These are phyloP conservation scores for Plecturocebus donacophilus DNA, from an alignment of 2,113 vertebrate genomes.

Conservation along the genomic window DNA sequence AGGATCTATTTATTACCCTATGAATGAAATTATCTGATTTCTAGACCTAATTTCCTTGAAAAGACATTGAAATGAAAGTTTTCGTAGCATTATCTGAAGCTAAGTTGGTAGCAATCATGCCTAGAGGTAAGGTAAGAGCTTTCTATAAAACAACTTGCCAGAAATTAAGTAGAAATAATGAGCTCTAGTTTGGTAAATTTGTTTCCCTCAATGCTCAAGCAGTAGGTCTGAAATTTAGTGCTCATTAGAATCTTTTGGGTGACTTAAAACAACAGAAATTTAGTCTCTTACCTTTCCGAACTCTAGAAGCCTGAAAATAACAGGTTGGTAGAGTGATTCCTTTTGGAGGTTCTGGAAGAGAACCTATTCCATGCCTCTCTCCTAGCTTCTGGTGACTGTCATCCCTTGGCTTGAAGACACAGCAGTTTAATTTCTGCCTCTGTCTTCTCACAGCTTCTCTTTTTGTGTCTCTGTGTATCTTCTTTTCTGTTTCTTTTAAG, in stretches of 20 bases:
- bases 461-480: background rate
- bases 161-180: background rate
- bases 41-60: background rate
- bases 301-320: background rate
- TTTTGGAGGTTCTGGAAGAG: background rate
- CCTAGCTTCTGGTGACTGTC: background rate
- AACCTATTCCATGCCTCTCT: background rate
- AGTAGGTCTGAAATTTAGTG: background rate
- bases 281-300: background rate
- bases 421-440: background rate
- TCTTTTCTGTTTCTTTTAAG: background rate
- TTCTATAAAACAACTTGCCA: background rate
- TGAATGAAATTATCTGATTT: background rate
- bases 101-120: background rate
- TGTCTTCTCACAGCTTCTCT: background rate
- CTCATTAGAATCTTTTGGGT: background rate
- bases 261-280: background rate
- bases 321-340: background rate
- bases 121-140: background rate
- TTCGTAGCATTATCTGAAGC: background rate
- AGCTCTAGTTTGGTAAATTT: background rate
- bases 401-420: background rate
- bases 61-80: background rate
- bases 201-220: background rate
- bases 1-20: background rate